These are phyloP conservation scores for Pelobates fuscus DNA, from an alignment of 2,113 vertebrate genomes.

Conservation along the genomic window DNA sequence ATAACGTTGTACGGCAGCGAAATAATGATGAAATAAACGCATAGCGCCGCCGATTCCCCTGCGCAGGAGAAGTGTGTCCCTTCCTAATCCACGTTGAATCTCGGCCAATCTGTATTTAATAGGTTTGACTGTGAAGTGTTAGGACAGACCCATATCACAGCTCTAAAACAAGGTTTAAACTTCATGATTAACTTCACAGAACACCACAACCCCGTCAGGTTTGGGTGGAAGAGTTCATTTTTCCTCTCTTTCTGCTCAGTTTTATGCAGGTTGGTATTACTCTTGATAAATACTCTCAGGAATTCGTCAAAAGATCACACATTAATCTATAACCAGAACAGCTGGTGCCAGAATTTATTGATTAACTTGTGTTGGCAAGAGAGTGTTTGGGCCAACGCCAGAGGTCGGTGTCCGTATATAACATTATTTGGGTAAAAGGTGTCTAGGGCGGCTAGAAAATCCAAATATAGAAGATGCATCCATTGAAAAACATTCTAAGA, in stretches of 20 bases:
- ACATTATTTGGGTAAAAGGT: background rate
- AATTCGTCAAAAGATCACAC: too few relatives aligned
- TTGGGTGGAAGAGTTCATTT: too few relatives aligned
- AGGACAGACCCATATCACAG: background rate
- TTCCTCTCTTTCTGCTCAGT: too few relatives aligned
- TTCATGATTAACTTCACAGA: too few relatives aligned
- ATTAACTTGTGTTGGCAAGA: too few relatives aligned
- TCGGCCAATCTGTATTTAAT: background rate
- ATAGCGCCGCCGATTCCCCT: background rate
- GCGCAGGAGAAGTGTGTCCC: background rate
- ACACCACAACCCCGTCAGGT: too few relatives aligned
- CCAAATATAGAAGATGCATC: constrained; percentile 11
- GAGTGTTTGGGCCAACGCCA: too few relatives aligned
- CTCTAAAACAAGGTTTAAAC: background rate
- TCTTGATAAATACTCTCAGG: too few relatives aligned
- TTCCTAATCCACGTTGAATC: background rate
- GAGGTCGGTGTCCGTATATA: too few relatives aligned
- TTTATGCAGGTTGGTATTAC: too few relatives aligned
- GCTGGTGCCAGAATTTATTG: too few relatives aligned
- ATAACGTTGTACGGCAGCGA: background rate
- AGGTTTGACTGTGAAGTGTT: background rate
- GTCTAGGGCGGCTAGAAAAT: background rate
- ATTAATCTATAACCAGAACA: too few relatives aligned
- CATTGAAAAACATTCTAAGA: constrained; percentile 18
- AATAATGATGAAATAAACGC: background rate